Base-by-base conservation (phyloP, 2,797 vertebrate species). In the Trichosurus vulpecula region DNA sequence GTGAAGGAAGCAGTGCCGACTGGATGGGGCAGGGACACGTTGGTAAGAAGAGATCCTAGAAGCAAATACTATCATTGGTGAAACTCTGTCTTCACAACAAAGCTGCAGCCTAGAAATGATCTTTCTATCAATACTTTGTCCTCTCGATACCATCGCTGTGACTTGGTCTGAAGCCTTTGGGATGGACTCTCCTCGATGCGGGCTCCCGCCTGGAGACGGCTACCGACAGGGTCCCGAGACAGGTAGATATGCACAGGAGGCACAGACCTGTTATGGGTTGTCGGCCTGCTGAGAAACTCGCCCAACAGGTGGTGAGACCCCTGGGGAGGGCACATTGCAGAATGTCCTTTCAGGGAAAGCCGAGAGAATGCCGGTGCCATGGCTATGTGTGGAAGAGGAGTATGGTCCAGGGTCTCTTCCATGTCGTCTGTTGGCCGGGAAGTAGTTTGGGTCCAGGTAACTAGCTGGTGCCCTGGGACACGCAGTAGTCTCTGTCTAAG, bases 381-480 rank as follows among this genome's bases (percentile, higher is more conserved):
- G 99, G 99, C 99, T 99, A 98, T 98, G 99, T 99, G 99, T 98
- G 99, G 99, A 98, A 98, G 96, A 98, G 97, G 97, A 98, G 96
- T 96, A 97, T 97, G 98, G 97, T 98, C 95, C 97, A 97, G 97
- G 94, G 95, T 97, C 97, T 99, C 98, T 98, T 98, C 99, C 99
- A 99, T 99, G 99, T 99, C 99, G 99, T 99, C 99, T 99, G 99
- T 99, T 99, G 97, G 99, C 99, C 96, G 99, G 99, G 98, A 99
- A 99, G 99, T 99, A 99, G 99, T 99, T 99, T 96, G 99, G 99
- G 99, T 99, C 99, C 99, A 99, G 99, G 98, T 99, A 99, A 99
- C 99, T 99, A 99, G 98, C 99, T 99, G 95, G 99, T 98, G 98
- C 98, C 99, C 98, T 99, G 99, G 6, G 99, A 99, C 99, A 99